These are phyloP conservation scores for Euplexia lucipara DNA, from an alignment of 2,888 invertebrate genomes.

Conservation along the genomic window DNA sequence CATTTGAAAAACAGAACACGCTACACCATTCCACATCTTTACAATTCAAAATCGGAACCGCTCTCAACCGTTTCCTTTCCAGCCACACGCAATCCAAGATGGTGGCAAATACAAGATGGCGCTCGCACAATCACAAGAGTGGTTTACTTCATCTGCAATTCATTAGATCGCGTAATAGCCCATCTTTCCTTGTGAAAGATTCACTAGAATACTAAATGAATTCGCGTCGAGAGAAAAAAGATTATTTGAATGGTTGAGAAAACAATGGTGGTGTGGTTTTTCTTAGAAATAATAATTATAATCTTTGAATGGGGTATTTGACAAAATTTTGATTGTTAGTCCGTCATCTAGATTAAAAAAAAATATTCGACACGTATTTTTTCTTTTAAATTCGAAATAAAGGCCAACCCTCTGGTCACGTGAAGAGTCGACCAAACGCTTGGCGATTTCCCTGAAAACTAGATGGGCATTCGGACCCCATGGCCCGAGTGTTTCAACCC, in stretches of 20 bases:
- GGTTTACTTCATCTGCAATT: slow-evolving; percentile 62
- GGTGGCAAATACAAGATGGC: slow-evolving; percentile 52
- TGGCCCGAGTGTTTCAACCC: too few species aligned
- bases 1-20: slow-evolving; percentile 1
- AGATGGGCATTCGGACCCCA: too few species aligned
- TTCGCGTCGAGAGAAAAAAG: slow-evolving; percentile 10
- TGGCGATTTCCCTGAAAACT: too few species aligned
- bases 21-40: background rate
- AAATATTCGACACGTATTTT: too few species aligned
- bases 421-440: too few species aligned
- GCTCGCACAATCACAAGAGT: slow-evolving; percentile 60
- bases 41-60: slow-evolving; percentile 26
- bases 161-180: slow-evolving; percentile 60
- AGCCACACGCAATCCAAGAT: slow-evolving; percentile 37
- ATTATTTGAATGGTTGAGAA: background rate
- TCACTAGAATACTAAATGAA: slow-evolving; percentile 22
- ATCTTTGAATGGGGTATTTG: too few species aligned
- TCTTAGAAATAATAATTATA: too few species aligned
- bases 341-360: too few species aligned
- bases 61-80: slow-evolving; percentile 28
- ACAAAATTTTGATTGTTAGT: too few species aligned
- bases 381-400: too few species aligned
- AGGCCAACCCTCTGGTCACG: too few species aligned
- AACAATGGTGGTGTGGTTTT: too few species aligned
- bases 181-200: slow-evolving; percentile 44